Base-by-base conservation (phyloP, 2,888 invertebrate genomes). In the Eilema depressum region DNA sequence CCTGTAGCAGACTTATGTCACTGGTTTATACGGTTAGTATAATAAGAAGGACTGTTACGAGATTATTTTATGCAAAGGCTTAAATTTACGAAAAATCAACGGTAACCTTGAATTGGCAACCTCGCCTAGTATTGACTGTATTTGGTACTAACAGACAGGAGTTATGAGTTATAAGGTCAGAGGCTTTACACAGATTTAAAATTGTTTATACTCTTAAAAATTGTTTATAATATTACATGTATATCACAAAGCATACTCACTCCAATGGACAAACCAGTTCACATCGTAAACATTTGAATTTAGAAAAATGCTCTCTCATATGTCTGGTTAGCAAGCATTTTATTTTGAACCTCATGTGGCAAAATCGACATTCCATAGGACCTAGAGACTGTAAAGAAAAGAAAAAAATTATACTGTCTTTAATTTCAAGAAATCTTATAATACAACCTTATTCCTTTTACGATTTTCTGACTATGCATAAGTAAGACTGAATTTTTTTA, bases 281-380 rank as follows among this genome's bases (percentile, higher is more conserved):
- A 64, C 95, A 95, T 10, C 92, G 81, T 57, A 91, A 85, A 71
- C 88, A 88, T 65, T 88, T 84, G 76, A 83, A 88, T 66, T 85
- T 85, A 0, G 83, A 80, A 28, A 89, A 94, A 70, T 95, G 95
- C 2, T 90, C 88, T 0, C 83, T 79, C 87, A 83, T 85, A 66
- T 81, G 87, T n/a, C 86, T 88, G 41, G 78, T 83, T 12, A 86
- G 71, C 70, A 81, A 82, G 59, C 84, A 85, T 66, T 87, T 85
- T 88, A 88, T 89, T 69, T 89, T 91, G 82, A 93, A 94, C 0
- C 93, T 85, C 91, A 92, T 92, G 60, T 84, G 89, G 66, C 95
- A 95, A 78, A 94, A 92, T 0, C 90, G 88, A 76, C 95, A 95
- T 73, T 91, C 92, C 68, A 90, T 84, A 0, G 83, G 76, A 0